Evolutionary conservation across 64 coral and sea anemone species (phyloP), one percentile per base, ranked within the genome.

Genomic region (Stylophora pistillata): DNA sequence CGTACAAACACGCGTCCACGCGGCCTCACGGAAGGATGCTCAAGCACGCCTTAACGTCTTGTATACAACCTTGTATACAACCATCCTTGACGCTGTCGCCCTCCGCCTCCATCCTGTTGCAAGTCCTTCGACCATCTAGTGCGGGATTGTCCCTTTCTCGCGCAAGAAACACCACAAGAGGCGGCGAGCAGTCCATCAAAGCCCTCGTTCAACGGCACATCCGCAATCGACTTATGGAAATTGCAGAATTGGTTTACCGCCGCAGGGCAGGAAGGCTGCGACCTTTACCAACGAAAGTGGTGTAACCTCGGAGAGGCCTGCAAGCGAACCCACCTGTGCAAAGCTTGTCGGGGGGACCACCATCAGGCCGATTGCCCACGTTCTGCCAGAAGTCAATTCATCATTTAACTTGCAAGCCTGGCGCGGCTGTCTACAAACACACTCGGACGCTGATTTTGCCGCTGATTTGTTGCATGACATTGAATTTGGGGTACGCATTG

Each of bases 331-430:
- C 85, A 87, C 71, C 16, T 87, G 30, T 87, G 85, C 85, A 87
- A 87, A 58, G 71, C 53, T 74, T 87, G 68, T 74, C 34, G 85
- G 71, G 82, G 79, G 71, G 85, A 74, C 25, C 85, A 87, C 85
- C 70, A 41, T 55, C 37, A 73, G 47, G 68, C 84, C 84, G 84
- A 86, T 73, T 86, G 52, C 21, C 84, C 82, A 86, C 47, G 71
- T 31, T 15, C 73, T 53, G 30, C 71, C 55, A 71, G 53, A 87
- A 57, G 30, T 74, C 28, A 74, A 26, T 11, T 87, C 71, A 17
- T 71, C 55, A 18, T 86, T 86, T 56, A 41, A 41, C 18, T 21
- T 73, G 17, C 21, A 86, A 13, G 73, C 66, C 20, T 86, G 85
- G 85, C 70, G 71, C 54, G 18, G 2, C 23, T 74, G 54, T 74